Evolutionary conservation across 2,113 vertebrate species (phyloP).

Genomic region (Labrus mixtus): DNA sequence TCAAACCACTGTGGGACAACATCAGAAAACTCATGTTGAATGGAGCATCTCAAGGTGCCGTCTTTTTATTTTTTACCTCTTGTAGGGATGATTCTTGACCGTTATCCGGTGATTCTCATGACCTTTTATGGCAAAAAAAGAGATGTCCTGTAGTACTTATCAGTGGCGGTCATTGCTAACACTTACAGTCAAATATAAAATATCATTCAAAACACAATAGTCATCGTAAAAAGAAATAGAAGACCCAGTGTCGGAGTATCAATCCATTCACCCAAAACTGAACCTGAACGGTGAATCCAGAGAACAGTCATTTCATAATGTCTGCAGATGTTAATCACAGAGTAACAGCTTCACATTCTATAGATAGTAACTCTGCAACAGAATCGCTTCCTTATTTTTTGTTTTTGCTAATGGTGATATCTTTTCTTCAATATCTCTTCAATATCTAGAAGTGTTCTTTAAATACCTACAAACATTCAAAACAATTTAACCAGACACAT

Average conservation of each 20-base stretch:
- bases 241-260: background rate
- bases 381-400: too few relatives aligned
- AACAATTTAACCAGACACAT: too few relatives aligned
- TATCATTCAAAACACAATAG: constrained; percentile 1
- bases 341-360: too few relatives aligned
- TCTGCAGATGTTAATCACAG: too few relatives aligned
- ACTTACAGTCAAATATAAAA: background rate
- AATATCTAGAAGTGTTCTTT: too few relatives aligned
- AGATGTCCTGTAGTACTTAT: background rate
- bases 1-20: constrained; percentile 44
- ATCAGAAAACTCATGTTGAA: constrained; percentile 45
- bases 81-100: constrained; percentile 18
- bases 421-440: too few relatives aligned
- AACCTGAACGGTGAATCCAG: too few relatives aligned
- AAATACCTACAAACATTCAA: too few relatives aligned
- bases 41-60: constrained; percentile 37
- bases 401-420: too few relatives aligned
- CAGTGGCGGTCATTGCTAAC: background rate
- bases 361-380: too few relatives aligned
- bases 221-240: background rate
- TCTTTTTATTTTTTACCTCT: constrained; percentile 47
- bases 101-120: constrained; percentile 22
- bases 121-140: constrained; percentile 41
- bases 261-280: too few relatives aligned
- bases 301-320: too few relatives aligned